Base-by-base conservation (phyloP, 2,113 vertebrate species). In the Zootoca vivipara region DNA sequence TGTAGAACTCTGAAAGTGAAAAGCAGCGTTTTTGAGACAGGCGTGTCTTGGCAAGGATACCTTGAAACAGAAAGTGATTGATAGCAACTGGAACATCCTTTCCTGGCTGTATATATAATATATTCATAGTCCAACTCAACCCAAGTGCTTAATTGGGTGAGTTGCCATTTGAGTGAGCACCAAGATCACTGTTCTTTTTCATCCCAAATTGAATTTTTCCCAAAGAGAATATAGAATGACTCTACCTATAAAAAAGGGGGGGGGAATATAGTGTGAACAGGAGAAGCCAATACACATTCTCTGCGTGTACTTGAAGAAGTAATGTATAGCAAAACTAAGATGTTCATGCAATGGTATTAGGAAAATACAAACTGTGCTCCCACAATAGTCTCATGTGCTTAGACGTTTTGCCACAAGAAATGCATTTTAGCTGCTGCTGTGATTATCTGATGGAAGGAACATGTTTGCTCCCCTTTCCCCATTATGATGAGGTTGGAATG, bases 91-190 rank as follows among this genome's bases (percentile, higher is more conserved):
- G 40, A 52, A 52, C 28, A 69, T 78, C 13, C 28, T n/a, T 67
- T 87, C 7, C 20, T 70, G 77, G 15, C 46, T 87, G 24, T 35
- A 72, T 30, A 64, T 75, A 46, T 65, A 87, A 81, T 62, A 82
- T 87, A 87, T 75, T 82, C 69, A 64, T 62, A 82, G 20, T 87
- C 70, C 38, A 87, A 46, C 22, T 42, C 35, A 46, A 46, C 35
- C 65, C 69, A 87, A 28, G 70, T 86, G 64, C 40, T 78, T 69
- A 86, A 86, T 38, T 79, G 65, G 38, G 79, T n/a, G 70, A 75
- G 38, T 81, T 81, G 52, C 35, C 70, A 46, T 74, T 87, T 82
- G 70, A 82, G 38, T 74, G 30, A 87, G 56, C 72, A 82, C 56
- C 70, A 74, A 74, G 38, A 87, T 65, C 69, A 12, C 56, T 42